These are phyloP conservation scores for Prosapia bicincta DNA, from an alignment of 2,888 invertebrate genomes.

Conservation along the genomic window DNA sequence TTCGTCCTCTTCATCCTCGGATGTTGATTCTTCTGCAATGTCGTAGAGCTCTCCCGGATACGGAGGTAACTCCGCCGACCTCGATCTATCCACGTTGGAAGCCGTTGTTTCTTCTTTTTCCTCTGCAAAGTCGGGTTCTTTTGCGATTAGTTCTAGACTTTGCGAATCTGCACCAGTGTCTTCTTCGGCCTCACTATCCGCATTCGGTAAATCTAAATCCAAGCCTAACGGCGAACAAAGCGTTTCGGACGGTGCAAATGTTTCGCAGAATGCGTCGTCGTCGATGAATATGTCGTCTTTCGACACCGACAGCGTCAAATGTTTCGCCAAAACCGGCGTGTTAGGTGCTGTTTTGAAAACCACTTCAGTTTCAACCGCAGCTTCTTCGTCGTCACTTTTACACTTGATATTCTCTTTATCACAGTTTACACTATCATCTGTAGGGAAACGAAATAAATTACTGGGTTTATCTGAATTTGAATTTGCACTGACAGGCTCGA, in stretches of 20 bases:
- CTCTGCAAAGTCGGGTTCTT: conserved; percentile 26
- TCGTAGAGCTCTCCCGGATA: conserved; percentile 20
- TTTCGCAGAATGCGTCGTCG: no score
- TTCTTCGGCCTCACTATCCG: conserved; percentile 10
- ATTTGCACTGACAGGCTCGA: no score
- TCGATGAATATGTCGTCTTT: not conserved
- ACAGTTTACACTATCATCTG: not conserved
- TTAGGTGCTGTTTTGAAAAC: conserved; percentile 28
- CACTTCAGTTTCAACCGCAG: conserved; percentile 12
- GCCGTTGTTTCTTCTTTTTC: conserved; percentile 13
- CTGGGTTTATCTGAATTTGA: no score
- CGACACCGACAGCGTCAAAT: conserved; percentile 12
- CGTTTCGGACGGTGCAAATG: not conserved
- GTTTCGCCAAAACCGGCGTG: conserved; percentile 22
- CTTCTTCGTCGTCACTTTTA: not conserved
- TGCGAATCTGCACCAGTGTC: not conserved
- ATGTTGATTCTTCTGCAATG: conserved; percentile 20
- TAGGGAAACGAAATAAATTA: not conserved
- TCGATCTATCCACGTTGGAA: not conserved
- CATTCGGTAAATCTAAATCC: conserved; percentile 15
- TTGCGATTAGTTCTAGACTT: conserved; percentile 15
- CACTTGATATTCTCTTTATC: not conserved
- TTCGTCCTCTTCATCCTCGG: conserved; percentile 26
- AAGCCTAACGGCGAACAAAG: not conserved
- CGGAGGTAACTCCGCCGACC: conserved; percentile 10